Evolutionary conservation across 2,797 vertebrate genomes (phyloP), one percentile per base, ranked within the genome.

Genomic region (Rhynchonycteris naso): DNA sequence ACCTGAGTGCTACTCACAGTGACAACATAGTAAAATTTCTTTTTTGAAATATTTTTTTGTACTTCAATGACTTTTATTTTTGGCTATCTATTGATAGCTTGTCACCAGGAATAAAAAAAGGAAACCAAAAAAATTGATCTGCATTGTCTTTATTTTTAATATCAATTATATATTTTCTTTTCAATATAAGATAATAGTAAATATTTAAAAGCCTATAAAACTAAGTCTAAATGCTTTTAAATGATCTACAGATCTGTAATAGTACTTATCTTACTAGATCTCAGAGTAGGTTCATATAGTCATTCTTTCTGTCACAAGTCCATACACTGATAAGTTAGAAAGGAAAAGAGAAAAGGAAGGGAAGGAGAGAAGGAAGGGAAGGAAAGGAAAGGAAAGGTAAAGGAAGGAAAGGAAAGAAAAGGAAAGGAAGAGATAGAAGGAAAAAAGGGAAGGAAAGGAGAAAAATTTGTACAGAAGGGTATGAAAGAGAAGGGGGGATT

Each of bases 111-210:
- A 65, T 33, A 81, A 22, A 47, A 38, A 93, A 85, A 35, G 2
- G 2, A n/a, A 43, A 58, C 4, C 22, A 72, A 81, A 81, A 90
- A 93, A 14, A 43, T 79, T 59, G 85, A 61, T 83, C 33, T 76
- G 7, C 3, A 35, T 79, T 94, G 58, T 82, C 56, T 88, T 89
- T 88, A 9, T 75, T 38, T 15, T 76, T 91, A 92, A 84, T 75
- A 38, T 76, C 13, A 66, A 59, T 61, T 69, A 7, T 11, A 6
- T 30, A 52, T 82, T 83, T 72, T 30, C 38, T 2, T 80, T 89
- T 79, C 71, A 79, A 61, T 65, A 50, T 47, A 35, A 79, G 7
- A 35, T 88, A 13, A 22, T 33, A 79, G 30, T 63, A 76, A 65
- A 58, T 78, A 26, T 28, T 79, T 13, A n/a, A 58, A 61, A 69